These are phyloP conservation scores for Athrips mouffetella DNA, from an alignment of 2,888 invertebrate genomes.

Conservation along the genomic window DNA sequence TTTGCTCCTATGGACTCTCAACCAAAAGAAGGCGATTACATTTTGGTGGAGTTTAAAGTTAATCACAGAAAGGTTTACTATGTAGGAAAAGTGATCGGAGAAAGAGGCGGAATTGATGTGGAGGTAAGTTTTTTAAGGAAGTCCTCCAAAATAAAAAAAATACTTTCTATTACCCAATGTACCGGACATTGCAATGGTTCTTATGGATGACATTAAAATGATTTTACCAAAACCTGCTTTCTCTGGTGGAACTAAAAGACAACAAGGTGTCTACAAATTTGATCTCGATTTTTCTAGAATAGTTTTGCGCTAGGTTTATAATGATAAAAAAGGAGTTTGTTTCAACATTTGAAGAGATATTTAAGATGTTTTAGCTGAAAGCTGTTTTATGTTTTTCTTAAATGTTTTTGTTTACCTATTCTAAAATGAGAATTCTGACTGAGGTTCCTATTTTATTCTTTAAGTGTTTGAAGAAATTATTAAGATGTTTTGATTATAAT, in stretches of 20 bases:
- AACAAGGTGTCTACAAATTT: not conserved
- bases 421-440: too few relatives aligned
- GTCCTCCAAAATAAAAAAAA: slow-evolving; percentile 7
- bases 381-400: not conserved
- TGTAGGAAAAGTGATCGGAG: not conserved
- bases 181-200: not conserved
- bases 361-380: not conserved
- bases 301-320: not conserved
- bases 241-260: not conserved
- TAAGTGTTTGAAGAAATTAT: too few relatives aligned
- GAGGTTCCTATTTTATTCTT: too few relatives aligned
- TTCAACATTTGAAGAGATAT: not conserved
- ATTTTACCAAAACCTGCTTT: not conserved
- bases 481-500: too few relatives aligned
- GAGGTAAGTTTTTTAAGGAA: not conserved
- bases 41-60: not conserved
- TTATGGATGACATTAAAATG: not conserved
- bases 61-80: not conserved
- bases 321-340: not conserved
- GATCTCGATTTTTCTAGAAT: not conserved
- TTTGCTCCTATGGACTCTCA: not conserved
- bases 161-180: slow-evolving; percentile 3
- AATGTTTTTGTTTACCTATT: too few relatives aligned
- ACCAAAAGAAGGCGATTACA: not conserved
- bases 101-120: not conserved